phyloP scores from a whole-genome alignment of 2,888 invertebrate genomes.

The Torymus texanus region DNA sequence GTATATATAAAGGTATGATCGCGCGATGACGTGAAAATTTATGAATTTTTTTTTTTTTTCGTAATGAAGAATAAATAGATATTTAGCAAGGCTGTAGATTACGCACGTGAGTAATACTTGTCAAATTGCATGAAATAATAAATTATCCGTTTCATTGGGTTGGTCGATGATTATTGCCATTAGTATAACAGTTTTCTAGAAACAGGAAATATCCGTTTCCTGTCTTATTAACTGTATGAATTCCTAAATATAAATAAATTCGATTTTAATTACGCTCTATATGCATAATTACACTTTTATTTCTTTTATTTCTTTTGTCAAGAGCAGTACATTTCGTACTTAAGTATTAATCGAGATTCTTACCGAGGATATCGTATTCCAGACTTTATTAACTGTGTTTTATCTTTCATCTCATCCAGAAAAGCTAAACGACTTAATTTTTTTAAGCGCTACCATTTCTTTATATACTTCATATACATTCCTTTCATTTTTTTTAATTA shows the following conservation, averaged over 20 bases:
- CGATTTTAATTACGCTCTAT: too few relatives aligned
- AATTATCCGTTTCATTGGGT: conserved; percentile 32
- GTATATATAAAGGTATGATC: too few relatives aligned
- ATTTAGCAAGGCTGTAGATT: conserved; percentile 6
- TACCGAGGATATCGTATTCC: too few relatives aligned
- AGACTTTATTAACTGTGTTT: too few relatives aligned
- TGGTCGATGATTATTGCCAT: conserved; percentile 12
- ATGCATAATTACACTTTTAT: background rate
- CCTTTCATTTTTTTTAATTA: too few relatives aligned
- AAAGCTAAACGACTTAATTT: background rate
- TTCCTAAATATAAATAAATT: background rate
- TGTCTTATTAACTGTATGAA: conserved; percentile 2
- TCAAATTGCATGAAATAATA: conserved; percentile 28
- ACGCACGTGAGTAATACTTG: conserved; percentile 8
- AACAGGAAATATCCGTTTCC: conserved; percentile 30
- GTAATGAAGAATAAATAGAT: too few relatives aligned
- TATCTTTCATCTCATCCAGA: background rate
- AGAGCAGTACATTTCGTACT: too few relatives aligned
- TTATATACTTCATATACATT: too few relatives aligned
- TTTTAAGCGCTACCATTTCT: too few relatives aligned
- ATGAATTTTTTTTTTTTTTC: too few relatives aligned
- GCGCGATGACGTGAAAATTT: too few relatives aligned
- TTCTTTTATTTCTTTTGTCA: background rate
- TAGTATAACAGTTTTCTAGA: background rate
- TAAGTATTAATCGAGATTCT: too few relatives aligned